Conservation (phyloP, 2,797 vertebrate genomes). For the Odontamblyopus rebecca region DNA sequence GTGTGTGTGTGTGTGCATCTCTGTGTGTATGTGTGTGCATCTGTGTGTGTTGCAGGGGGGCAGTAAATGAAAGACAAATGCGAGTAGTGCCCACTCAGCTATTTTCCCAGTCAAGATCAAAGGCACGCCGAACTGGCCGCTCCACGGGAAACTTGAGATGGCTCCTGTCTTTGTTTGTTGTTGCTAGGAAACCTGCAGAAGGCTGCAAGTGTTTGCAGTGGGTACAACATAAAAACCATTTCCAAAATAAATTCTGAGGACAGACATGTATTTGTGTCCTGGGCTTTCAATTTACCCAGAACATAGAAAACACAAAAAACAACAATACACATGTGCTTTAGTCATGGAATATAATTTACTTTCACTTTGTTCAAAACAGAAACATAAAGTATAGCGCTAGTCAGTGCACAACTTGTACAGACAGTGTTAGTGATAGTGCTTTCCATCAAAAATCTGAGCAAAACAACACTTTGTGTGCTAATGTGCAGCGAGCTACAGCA, state of each 20-base stretch:
- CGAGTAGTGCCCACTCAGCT: slow-evolving; percentile 78
- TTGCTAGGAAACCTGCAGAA: slow-evolving; percentile 83
- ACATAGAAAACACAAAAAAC: slow-evolving; percentile 63
- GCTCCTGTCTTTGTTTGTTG: slow-evolving; percentile 85
- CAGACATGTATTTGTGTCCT: slow-evolving; percentile 72
- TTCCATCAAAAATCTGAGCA: slow-evolving; percentile 21
- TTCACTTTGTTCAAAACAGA: slow-evolving; percentile 41
- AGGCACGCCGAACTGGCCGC: slow-evolving; percentile 76
- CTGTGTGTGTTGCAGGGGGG: slow-evolving; percentile 36
- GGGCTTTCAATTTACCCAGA: slow-evolving; percentile 67
- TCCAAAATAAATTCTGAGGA: slow-evolving; percentile 83
- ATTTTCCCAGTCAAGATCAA: slow-evolving; percentile 83
- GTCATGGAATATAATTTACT: slow-evolving; percentile 45
- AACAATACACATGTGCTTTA: slow-evolving; percentile 57
- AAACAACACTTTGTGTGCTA: slow-evolving; percentile 22
- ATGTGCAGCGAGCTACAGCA: slow-evolving; percentile 18
- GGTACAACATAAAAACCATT: slow-evolving; percentile 84
- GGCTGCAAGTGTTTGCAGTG: slow-evolving; percentile 83
- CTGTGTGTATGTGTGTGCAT: too few relatives aligned
- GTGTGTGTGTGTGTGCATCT: too few relatives aligned
- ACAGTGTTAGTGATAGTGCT: slow-evolving; percentile 15
- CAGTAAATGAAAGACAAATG: slow-evolving; percentile 85
- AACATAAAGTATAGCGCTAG: slow-evolving; percentile 14
- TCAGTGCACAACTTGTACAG: slow-evolving; percentile 26
- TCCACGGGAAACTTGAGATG: slow-evolving; percentile 84